phyloP scores from a whole-genome alignment of 1,140 invertebrate species.

The Caenorhabditis inopinata region DNA sequence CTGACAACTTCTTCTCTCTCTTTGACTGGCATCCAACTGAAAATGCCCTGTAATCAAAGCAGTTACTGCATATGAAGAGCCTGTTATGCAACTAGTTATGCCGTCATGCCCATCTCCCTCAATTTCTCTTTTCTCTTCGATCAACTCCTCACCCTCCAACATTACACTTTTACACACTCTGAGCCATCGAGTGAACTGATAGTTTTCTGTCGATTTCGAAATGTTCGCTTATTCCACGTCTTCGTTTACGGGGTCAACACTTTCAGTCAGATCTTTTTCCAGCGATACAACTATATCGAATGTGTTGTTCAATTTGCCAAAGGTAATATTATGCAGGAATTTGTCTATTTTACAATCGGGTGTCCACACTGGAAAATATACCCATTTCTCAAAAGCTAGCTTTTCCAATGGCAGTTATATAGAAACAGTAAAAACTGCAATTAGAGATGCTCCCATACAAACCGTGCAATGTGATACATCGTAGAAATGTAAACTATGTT shows the following conservation, averaged over 20 bases:
- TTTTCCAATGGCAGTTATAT: no score
- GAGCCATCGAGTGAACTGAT: slow-evolving; percentile 15
- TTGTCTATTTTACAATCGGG: no score
- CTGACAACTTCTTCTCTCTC: no score
- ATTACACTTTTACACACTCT: slow-evolving; percentile 3
- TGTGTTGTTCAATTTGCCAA: slow-evolving; percentile 1
- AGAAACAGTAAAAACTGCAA: no score
- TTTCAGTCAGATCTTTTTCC: slow-evolving; percentile 18
- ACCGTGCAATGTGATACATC: no score
- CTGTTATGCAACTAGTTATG: neutral
- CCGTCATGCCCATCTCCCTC: neutral
- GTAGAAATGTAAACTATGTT: no score
- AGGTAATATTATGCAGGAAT: neutral
- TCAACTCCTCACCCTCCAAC: neutral
- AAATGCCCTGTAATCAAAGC: neutral
- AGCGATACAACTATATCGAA: slow-evolving; percentile 15
- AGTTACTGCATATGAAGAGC: neutral
- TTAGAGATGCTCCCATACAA: no score
- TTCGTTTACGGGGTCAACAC: neutral
- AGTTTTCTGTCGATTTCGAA: neutral
- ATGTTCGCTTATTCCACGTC: slow-evolving; percentile 24
- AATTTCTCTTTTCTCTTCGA: slow-evolving; percentile 20
- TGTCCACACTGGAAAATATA: no score
- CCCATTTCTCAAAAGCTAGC: no score
- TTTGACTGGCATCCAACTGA: no score